A percentile compares a stretch with the other conserved stretches of the same genome.
Conservation (phyloP, 2,797 vertebrate genomes). For the Trematomus bernacchii region DNA sequence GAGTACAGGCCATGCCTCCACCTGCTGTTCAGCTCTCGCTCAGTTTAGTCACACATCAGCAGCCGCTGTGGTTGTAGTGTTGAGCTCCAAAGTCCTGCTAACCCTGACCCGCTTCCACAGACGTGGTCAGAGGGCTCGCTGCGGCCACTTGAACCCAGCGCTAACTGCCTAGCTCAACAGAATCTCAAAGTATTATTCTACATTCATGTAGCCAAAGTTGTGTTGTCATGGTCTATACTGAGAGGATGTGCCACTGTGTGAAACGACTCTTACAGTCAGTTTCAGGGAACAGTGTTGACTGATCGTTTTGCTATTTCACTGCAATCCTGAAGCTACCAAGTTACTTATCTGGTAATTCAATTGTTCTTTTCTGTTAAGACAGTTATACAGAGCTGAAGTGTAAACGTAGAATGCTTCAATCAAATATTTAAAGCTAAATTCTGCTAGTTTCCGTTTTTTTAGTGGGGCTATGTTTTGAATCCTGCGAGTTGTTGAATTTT, state of each 20-base stretch:
- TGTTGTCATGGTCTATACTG: conserved; percentile 22
- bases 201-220: conserved; percentile 21
- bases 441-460: background rate
- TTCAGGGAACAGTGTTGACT: conserved; percentile 11
- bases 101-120: conserved; percentile 48
- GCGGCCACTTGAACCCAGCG: conserved; percentile 38
- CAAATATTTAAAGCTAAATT: conserved; percentile 3
- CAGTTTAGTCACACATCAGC: conserved; percentile 54
- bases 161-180: conserved; percentile 46
- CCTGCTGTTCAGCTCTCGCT: conserved; percentile 65
- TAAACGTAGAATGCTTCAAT: background rate
- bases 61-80: conserved; percentile 35
- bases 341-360: conserved; percentile 32
- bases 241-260: conserved; percentile 3
- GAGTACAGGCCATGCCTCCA: conserved; percentile 65
- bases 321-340: background rate
- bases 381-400: conserved; percentile 11
- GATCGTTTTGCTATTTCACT: conserved; percentile 12
- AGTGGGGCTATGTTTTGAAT: background rate
- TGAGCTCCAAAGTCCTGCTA: conserved; percentile 42
- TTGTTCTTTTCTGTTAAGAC: background rate
- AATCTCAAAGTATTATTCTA: conserved; percentile 44
- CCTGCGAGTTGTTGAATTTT: conserved; percentile 1
- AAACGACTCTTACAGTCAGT: background rate
- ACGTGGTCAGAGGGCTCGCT: conserved; percentile 41